A percentile compares a stretch with the other conserved stretches of the same genome.
phyloP scores from a whole-genome alignment of 2,113 vertebrate genomes.

The Acanthochromis polyacanthus region DNA sequence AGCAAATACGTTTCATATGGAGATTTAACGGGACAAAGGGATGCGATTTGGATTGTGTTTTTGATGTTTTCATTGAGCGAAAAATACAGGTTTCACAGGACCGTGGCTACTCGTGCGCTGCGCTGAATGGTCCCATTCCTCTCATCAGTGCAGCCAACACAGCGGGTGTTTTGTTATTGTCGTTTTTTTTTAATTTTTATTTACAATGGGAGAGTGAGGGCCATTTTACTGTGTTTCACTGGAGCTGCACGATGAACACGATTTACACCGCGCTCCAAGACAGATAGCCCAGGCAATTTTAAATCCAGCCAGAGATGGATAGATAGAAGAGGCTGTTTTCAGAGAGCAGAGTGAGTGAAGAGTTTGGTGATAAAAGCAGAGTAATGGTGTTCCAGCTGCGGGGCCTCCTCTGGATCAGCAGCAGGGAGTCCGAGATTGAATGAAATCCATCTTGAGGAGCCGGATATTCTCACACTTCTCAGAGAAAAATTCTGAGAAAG shows the following conservation, averaged over 20 bases:
- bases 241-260: conserved; percentile 29
- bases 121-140: conserved; percentile 25
- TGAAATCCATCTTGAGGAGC: conserved; percentile 50
- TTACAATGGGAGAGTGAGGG: conserved; percentile 6
- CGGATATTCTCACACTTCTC: conserved; percentile 26
- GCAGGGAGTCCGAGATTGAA: conserved; percentile 44
- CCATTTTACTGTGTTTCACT: conserved; percentile 27
- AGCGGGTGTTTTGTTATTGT: conserved; percentile 51
- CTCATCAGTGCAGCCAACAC: conserved; percentile 40
- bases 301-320: conserved; percentile 58
- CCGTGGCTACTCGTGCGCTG: neutral
- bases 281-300: conserved; percentile 61
- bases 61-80: conserved; percentile 21
- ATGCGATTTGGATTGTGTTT: neutral
- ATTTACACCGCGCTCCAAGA: conserved; percentile 47
- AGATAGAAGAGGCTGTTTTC: conserved; percentile 53
- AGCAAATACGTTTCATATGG: conserved; percentile 54
- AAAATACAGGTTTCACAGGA: conserved; percentile 27
- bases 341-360: conserved; percentile 37
- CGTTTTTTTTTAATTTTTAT: conserved; percentile 4
- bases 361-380: conserved; percentile 68
- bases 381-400: conserved; percentile 59
- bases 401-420: conserved; percentile 44
- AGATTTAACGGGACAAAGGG: conserved; percentile 35
- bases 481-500: conserved; percentile 18